Evolutionary conservation across 1,140 invertebrate species (phyloP).

Genomic region (Brachionus manjavacas): DNA sequence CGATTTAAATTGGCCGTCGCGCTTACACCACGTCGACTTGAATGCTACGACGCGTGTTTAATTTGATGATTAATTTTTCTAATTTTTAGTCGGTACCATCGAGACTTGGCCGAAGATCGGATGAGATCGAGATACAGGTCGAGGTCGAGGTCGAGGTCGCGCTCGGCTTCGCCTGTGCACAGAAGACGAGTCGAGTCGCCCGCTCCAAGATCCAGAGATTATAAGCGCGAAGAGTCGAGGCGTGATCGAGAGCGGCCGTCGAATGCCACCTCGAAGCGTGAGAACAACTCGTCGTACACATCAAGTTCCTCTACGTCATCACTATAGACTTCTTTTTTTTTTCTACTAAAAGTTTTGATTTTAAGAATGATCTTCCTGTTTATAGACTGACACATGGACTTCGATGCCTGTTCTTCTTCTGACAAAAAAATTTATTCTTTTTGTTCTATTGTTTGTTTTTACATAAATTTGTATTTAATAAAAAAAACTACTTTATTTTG

Average conservation of each 20-base stretch:
- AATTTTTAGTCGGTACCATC: not conserved
- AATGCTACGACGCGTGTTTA: not conserved
- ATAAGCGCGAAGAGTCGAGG: not conserved
- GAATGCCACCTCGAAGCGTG: not conserved
- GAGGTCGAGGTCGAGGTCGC: not conserved
- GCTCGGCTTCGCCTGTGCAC: not conserved
- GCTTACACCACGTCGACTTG: not conserved
- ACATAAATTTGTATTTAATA: not conserved
- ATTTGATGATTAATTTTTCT: not conserved
- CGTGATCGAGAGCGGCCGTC: not conserved
- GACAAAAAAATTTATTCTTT: not conserved
- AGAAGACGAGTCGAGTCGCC: not conserved
- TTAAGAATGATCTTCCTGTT: conserved; percentile 13
- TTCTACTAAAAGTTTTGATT: not conserved
- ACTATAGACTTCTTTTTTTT: not conserved
- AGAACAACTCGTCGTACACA: conserved; percentile 22
- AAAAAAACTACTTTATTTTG: not conserved
- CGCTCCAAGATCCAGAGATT: conserved; percentile 1
- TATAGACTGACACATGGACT: not conserved
- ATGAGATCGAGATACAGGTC: not conserved
- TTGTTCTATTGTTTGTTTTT: not conserved
- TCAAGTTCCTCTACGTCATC: not conserved
- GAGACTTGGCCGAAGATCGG: not conserved
- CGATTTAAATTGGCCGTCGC: not conserved
- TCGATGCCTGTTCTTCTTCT: not conserved